Evolutionary conservation across 1,140 invertebrate species (phyloP), one percentile per base, ranked within the genome.

Genomic region (Drosophila rufa): DNA sequence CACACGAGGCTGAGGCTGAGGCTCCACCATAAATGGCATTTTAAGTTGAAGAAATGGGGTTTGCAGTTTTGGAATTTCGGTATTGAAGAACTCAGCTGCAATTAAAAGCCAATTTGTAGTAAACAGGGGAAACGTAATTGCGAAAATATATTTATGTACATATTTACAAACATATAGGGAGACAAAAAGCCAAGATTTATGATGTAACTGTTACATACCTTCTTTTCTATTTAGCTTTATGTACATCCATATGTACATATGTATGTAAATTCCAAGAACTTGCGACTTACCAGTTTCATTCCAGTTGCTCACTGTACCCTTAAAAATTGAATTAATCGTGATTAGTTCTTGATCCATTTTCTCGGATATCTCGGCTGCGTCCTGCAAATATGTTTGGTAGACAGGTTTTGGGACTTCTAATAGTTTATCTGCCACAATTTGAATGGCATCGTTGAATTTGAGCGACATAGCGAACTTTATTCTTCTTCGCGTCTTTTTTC

Each of bases 241-340:
- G 22, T 25, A 15, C 14, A 3, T 5, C 15, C 25, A 25, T 22
- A 47, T n/a, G n/a, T n/a, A n/a, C 27, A 27, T 30, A 30, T 30
- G 6, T 30, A 7, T 30, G 2, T 8, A 47, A 15, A 17, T 45
- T 27, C 5, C n/a, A 25, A 11, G 14, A 19, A 48, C 15, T 48
- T 61, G 27, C 7, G 25, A 30, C 51, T 65, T 65, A 65, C 61
- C 12, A 19, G 40, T 45, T 7, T 58, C 51, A 4, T 58, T 7
- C 55, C 27, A 43, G 25, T 65, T 30, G 27, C 27, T 30, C 27
- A 30, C 27, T 30, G 5, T 30, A 30, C 27, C 27, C 27, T 30
- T 30, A 15, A 58, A 65, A 57, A 58, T 43, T 4, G 61, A 65
- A 33, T 65, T 65, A 11, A 65, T 65, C 2, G 1, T n/a, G 11